Conservation (phyloP, 1,140 invertebrate species). For the Dolichoris vasculosae region DNA sequence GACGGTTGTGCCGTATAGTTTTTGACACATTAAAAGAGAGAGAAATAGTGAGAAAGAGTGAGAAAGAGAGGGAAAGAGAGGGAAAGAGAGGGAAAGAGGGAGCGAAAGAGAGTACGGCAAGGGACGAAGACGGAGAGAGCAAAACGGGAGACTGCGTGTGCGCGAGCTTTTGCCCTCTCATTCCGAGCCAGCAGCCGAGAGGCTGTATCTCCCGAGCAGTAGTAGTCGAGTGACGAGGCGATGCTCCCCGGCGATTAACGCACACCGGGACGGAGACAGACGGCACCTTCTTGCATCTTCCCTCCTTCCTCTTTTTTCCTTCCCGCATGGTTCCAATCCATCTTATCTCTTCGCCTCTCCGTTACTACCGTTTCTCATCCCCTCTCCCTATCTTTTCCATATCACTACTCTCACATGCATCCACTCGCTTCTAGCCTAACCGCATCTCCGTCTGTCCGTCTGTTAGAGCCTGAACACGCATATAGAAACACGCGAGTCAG, state of each 20-base stretch:
- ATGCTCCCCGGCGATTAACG: slow-evolving; percentile 19
- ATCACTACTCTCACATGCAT: neutral
- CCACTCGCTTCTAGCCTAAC: neutral
- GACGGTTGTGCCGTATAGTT: neutral
- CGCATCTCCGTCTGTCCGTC: neutral
- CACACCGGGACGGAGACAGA: neutral
- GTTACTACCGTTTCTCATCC: neutral
- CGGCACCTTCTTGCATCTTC: neutral
- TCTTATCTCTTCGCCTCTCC: neutral
- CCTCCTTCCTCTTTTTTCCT: neutral
- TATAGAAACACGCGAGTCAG: neutral
- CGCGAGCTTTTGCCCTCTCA: neutral
- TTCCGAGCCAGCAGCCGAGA: neutral
- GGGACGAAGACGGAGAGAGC: neutral
- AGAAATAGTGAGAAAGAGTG: neutral
- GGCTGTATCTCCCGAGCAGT: neutral
- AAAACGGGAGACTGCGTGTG: slow-evolving; percentile 9
- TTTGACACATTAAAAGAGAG: neutral
- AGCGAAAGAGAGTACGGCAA: no score
- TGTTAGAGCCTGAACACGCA: neutral
- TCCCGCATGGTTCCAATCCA: neutral
- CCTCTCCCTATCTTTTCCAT: neutral
- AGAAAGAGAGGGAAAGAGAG: neutral
- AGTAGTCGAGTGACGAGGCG: slow-evolving; percentile 14
- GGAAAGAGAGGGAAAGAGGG: neutral